phyloP scores from a whole-genome alignment of 2,888 invertebrate species.

The Pilophorus perplexus region DNA sequence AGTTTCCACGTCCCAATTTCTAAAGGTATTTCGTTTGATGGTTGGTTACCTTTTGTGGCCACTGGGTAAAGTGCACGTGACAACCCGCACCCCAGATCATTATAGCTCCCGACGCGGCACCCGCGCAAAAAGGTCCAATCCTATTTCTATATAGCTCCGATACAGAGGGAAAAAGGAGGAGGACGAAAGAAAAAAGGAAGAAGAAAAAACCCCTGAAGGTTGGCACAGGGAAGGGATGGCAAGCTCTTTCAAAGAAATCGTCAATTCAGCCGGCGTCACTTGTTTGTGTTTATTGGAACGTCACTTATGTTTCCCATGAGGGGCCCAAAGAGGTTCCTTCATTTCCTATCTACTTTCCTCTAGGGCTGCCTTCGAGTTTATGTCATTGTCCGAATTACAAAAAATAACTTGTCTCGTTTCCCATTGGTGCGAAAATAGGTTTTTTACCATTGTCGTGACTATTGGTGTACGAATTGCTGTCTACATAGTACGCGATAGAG shows the following conservation, averaged over 20 bases:
- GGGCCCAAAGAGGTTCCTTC: slow-evolving; percentile 31
- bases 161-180: slow-evolving; percentile 14
- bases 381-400: slow-evolving; percentile 41
- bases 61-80: slow-evolving; percentile 35
- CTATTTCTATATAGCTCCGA: slow-evolving; percentile 25
- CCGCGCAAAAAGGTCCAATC: slow-evolving; percentile 31
- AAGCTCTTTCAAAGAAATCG: slow-evolving; percentile 38
- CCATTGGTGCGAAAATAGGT: background rate
- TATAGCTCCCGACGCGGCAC: slow-evolving; percentile 12
- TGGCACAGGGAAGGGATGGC: slow-evolving; percentile 5
- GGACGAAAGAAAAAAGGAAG: background rate
- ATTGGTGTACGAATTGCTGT: too few species aligned
- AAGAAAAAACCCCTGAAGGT: slow-evolving; percentile 5
- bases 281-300: slow-evolving; percentile 43
- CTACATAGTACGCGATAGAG: background rate
- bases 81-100: slow-evolving; percentile 36
- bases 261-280: slow-evolving; percentile 41
- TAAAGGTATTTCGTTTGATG: background rate
- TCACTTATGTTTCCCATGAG: slow-evolving; percentile 43
- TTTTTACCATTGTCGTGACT: background rate
- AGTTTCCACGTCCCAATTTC: background rate
- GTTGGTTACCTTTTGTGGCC: slow-evolving; percentile 24
- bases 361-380: slow-evolving; percentile 2
- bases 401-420: slow-evolving; percentile 14
- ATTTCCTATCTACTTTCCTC: slow-evolving; percentile 19